Evolutionary conservation across 2,113 vertebrate genomes (phyloP), one percentile per base, ranked within the genome.

Genomic region (Acinonyx jubatus): DNA sequence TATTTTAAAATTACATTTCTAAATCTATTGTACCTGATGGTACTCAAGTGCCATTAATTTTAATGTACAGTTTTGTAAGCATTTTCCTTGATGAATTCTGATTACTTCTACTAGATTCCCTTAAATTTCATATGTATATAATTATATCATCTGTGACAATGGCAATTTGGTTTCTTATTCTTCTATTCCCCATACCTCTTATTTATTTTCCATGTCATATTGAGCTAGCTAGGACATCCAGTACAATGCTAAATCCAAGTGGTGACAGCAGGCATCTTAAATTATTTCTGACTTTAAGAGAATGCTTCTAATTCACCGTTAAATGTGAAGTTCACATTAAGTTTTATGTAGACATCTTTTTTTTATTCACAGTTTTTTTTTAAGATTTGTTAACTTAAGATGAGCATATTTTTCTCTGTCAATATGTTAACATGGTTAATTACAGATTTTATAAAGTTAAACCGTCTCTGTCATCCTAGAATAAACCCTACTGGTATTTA

Each of bases 401-500:
- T 76, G 41, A 52, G 31, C 18, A 84, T 48, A 66, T 84, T 79
- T 52, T 92, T 52, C 52, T 94, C 41, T 66, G 33, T 69, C 52
- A 23, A 55, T 85, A 48, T 21, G 13, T 52, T 68, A 86, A 80
- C 11, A 55, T 38, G 23, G 38, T 25, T 84, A 89, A 81, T 91
- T 89, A 55, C 6, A 66, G 23, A 71, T 79, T 95, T 79, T 63
- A 65, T 57, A 76, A 90, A 91, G 45, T 86, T 74, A 74, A 68
- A 76, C 81, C 9, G 90, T 74, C 48, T 15, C 45, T 90, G 8
- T n/a, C 61, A 89, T 85, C 31, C n/a, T 65, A 65, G 52, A 68
- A 92, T 80, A 93, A 97, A 93, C 29, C 7, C 71, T 80, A 36
- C n/a, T 79, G 65, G 5, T 80, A 93, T 74, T 68, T 80, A 76